phyloP scores from a whole-genome alignment of 37 sponge, comb jelly and placozoan species.

The Ephydatia muelleri region DNA sequence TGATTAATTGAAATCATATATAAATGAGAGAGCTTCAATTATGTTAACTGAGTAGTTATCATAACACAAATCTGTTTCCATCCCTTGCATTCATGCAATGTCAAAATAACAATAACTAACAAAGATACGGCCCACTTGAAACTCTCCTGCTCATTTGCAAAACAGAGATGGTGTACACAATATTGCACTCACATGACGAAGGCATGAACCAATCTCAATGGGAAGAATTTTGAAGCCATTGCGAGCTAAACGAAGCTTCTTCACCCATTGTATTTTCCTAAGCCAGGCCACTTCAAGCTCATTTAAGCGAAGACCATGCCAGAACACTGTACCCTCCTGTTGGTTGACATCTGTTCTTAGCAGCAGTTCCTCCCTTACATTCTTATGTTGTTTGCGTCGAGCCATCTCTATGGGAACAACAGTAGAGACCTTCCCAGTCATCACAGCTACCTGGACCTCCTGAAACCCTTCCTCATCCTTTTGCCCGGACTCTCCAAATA shows the following conservation, averaged over 20 bases:
- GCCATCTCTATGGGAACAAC: slow-evolving; percentile 70
- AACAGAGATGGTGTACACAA: neutral
- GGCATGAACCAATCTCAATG: slow-evolving; percentile 59
- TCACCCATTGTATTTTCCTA: slow-evolving; percentile 71
- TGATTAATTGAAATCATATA: no score
- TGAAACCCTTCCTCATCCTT: slow-evolving; percentile 20
- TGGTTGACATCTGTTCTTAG: slow-evolving; percentile 74
- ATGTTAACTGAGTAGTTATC: no score
- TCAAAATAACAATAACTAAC: no score
- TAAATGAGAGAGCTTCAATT: no score
- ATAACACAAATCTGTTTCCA: no score
- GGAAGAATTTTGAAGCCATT: slow-evolving; percentile 73
- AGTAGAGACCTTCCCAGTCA: slow-evolving; percentile 39
- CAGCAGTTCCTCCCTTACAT: slow-evolving; percentile 67
- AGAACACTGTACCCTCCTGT: slow-evolving; percentile 58
- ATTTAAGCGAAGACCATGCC: slow-evolving; percentile 74
- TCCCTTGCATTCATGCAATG: no score
- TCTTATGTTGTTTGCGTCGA: slow-evolving; percentile 24
- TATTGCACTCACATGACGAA: slow-evolving; percentile 45
- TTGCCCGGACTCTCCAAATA: slow-evolving; percentile 45
- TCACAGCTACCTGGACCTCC: slow-evolving; percentile 38
- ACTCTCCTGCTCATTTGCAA: neutral
- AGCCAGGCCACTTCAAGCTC: slow-evolving; percentile 72
- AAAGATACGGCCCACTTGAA: no score
- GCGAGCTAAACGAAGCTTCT: slow-evolving; percentile 55